Conservation (phyloP, 1,140 invertebrate genomes). For the Nasonia vitripennis region DNA sequence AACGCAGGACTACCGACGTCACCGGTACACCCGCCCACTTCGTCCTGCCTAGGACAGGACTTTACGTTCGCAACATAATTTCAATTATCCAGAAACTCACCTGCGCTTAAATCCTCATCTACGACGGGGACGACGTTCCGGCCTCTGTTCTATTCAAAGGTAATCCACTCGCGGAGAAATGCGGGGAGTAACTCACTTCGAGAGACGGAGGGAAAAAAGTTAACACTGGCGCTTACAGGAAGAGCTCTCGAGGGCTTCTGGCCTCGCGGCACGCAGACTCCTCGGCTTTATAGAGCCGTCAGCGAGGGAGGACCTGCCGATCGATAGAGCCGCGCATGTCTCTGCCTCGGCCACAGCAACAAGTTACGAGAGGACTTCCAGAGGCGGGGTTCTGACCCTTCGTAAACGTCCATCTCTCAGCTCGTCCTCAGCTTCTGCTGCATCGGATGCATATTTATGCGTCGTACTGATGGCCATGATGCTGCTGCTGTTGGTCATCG, state of each 20-base stretch:
- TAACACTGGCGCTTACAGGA: not conserved
- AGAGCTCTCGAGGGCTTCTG: not conserved
- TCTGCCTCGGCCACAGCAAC: slow-evolving; percentile 58
- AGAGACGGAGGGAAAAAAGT: not conserved
- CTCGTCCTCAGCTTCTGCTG: not conserved
- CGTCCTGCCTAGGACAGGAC: not conserved
- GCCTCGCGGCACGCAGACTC: slow-evolving; percentile 6
- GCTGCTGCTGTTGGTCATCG: too few species aligned
- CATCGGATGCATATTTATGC: not conserved
- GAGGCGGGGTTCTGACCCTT: slow-evolving; percentile 43
- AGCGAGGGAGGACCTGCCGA: slow-evolving; percentile 44
- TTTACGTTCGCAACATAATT: not conserved
- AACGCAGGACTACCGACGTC: not conserved
- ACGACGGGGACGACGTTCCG: not conserved
- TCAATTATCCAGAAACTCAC: not conserved
- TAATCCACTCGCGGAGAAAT: not conserved
- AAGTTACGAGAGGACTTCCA: slow-evolving; percentile 54
- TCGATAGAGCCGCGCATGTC: slow-evolving; percentile 69
- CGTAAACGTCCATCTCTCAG: not conserved
- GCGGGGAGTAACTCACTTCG: not conserved
- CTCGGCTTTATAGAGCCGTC: slow-evolving; percentile 26
- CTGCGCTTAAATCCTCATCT: not conserved
- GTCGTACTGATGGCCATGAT: too few species aligned
- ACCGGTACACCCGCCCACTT: not conserved
- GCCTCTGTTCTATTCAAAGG: not conserved